Conservation (phyloP, 1,140 invertebrate genomes). For the Heliothis virescens region DNA sequence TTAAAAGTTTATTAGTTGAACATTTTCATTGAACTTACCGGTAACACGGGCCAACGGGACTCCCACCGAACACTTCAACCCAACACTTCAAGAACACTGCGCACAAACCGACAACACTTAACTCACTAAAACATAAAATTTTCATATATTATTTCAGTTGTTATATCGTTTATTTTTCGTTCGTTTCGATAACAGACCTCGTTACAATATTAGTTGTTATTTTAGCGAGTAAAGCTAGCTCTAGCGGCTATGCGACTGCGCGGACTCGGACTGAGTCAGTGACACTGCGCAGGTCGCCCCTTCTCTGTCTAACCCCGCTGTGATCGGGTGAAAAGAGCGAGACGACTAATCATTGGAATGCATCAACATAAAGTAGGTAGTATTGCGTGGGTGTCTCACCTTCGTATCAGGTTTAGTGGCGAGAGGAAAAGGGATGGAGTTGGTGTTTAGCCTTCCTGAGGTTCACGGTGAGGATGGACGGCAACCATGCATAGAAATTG, state of each 20-base stretch:
- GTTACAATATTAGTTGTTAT: conserved; percentile 54
- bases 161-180: conserved; percentile 70
- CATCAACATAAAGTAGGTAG: conserved; percentile 67
- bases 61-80: conserved; percentile 55
- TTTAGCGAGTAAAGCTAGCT: conserved; percentile 50
- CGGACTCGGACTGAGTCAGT: conserved; percentile 76
- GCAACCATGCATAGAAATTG: conserved; percentile 70
- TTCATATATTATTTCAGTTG: conserved; percentile 59
- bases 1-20: conserved; percentile 35
- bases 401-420: conserved; percentile 55
- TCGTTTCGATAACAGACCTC: conserved; percentile 62
- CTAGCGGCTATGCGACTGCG: conserved; percentile 52
- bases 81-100: conserved; percentile 63
- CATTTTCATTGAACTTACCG: conserved; percentile 48
- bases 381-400: conserved; percentile 63
- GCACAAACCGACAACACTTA: conserved; percentile 55
- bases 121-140: conserved; percentile 63
- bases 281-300: conserved; percentile 75
- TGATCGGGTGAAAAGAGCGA: conserved; percentile 57
- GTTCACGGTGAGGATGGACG: conserved; percentile 69
- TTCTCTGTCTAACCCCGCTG: conserved; percentile 61
- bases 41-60: conserved; percentile 76
- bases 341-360: conserved; percentile 73
- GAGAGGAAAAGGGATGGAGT: conserved; percentile 62
- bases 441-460: conserved; percentile 64